Evolutionary conservation across 1,140 invertebrate genomes (phyloP), one percentile per base, ranked within the genome.

Genomic region (Asbolus verrucosus): DNA sequence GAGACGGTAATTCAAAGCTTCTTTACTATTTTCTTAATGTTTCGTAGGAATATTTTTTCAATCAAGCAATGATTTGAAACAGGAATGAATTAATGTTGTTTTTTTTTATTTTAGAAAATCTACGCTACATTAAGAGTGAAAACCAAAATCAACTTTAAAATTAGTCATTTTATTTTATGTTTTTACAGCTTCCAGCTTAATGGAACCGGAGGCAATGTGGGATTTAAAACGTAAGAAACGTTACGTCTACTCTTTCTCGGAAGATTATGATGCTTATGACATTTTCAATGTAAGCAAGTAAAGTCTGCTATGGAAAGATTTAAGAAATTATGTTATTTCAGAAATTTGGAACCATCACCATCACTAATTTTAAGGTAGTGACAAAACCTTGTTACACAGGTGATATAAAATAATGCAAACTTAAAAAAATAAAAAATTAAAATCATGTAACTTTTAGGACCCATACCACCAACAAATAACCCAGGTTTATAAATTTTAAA

Each of bases 181-280:
- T 27, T 27, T 27, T 27, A 8, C 24, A 27, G 24, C 24, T 4
- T 27, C 24, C 3, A 8, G 3, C 3, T 27, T 27, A 27, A 27
- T 8, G 24, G 24, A 27, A 27, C 3, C 24, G 3, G 24, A 27
- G 3, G 24, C 24, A 3, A 27, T 27, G 24, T 27, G 24, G 24
- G 24, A 36, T n/a, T 36, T 11, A 36, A 36, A 3, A 59, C 60
- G 76, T 19, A 59, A 21, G 36, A 72, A 71, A 62, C 41, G 74
- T 27, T 69, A 71, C 16, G 60, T 70, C 15, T 74, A 67, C 46
- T 38, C 68, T 13, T 75, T 74, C 30, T 70, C 77, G 6, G 72
- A 75, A 69, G 76, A 77, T 62, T 75, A 65, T 27, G 77, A 78
- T 69, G 36, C 76, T 1, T 80, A 70, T 43, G 76, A 80, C 43